A percentile compares a stretch with the other conserved stretches of the same genome.
Evolutionary conservation across 2,113 vertebrate species (phyloP).

Genomic region (Anoplopoma fimbria): DNA sequence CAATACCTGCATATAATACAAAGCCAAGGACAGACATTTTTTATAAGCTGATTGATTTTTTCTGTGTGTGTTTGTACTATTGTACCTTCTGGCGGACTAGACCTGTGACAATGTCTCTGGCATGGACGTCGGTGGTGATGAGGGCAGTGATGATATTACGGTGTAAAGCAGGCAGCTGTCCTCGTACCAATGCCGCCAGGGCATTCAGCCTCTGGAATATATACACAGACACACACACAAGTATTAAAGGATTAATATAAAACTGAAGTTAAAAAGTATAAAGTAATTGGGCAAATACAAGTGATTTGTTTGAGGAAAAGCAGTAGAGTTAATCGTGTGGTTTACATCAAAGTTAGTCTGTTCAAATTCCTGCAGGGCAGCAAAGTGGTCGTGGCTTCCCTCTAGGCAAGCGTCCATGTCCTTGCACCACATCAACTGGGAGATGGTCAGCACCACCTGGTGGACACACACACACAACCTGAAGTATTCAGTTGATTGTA

Average conservation of each 20-base stretch:
- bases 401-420: conserved; percentile 87
- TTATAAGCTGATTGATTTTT: neutral
- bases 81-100: conserved; percentile 84
- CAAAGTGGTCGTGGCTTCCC: conserved; percentile 72
- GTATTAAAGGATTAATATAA: neutral
- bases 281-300: neutral
- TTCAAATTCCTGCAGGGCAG: conserved; percentile 86
- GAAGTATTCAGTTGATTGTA: neutral
- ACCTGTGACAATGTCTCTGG: conserved; percentile 88
- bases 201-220: conserved; percentile 86
- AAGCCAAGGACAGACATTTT: neutral
- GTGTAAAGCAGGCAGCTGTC: conserved; percentile 85
- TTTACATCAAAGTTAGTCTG: conserved; percentile 85
- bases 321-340: neutral
- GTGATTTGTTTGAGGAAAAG: neutral
- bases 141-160: conserved; percentile 88
- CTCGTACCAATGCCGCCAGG: conserved; percentile 85
- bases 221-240: conserved; percentile 18
- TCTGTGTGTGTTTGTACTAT: neutral
- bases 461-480: conserved; percentile 36
- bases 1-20: neutral
- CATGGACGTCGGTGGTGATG: conserved; percentile 89
- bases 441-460: conserved; percentile 89
- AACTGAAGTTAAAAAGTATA: neutral
- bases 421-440: conserved; percentile 90